phyloP scores from a whole-genome alignment of 2,113 vertebrate genomes.

The Microcebus ravelobensis region DNA sequence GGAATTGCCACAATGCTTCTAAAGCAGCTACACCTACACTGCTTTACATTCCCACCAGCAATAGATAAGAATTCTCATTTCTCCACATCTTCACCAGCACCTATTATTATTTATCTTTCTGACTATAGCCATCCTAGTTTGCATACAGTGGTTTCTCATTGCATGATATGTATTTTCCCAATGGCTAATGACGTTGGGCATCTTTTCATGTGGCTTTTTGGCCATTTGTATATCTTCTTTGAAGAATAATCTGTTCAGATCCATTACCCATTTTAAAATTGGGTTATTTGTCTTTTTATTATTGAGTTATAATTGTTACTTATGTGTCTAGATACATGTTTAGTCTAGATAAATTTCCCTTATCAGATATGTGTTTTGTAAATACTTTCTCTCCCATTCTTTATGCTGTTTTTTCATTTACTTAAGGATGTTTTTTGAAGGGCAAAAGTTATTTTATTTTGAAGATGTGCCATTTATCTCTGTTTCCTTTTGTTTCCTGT shows the following conservation, averaged over 20 bases:
- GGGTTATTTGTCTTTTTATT: not conserved
- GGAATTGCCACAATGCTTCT: not conserved
- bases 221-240: not conserved
- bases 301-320: not conserved
- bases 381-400: not conserved
- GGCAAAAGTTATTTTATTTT: not conserved
- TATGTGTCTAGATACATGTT: not conserved
- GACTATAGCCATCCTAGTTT: not conserved
- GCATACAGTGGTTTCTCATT: not conserved
- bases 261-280: not conserved
- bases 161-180: not conserved
- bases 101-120: not conserved
- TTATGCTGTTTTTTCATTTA: not conserved
- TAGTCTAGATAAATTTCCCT: not conserved
- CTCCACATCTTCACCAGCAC: not conserved
- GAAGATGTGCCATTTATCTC: not conserved
- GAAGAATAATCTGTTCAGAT: not conserved
- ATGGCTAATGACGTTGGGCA: not conserved
- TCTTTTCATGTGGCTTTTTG: not conserved
- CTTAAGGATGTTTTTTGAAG: not conserved
- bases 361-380: not conserved
- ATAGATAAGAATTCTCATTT: not conserved
- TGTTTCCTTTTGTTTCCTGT: not conserved
- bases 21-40: not conserved
- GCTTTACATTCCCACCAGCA: not conserved